Conservation (phyloP, 2,797 vertebrate genomes). For the Macropus fuliginosus region DNA sequence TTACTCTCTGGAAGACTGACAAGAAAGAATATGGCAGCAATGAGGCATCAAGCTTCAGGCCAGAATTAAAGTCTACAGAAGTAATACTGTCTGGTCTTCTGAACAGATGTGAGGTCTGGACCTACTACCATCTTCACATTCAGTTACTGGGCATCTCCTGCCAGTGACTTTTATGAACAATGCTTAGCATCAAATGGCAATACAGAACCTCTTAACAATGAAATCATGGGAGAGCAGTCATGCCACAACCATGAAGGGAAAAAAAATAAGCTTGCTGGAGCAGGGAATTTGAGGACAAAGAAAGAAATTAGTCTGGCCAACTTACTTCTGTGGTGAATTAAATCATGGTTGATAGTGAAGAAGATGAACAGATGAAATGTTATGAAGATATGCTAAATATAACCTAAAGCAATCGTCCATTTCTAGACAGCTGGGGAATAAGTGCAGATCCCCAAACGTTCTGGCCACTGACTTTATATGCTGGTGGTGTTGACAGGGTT, state of each 20-base stretch:
- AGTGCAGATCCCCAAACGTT: neutral
- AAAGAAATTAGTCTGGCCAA: constrained; percentile 32
- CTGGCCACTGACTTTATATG: neutral
- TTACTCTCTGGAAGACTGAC: constrained; percentile 12
- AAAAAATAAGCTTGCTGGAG: neutral
- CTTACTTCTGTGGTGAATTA: constrained; percentile 40
- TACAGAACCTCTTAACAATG: neutral
- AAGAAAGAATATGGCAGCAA: constrained; percentile 7
- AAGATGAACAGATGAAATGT: constrained; percentile 13
- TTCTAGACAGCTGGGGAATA: neutral
- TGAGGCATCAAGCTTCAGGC: neutral
- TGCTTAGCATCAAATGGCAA: neutral
- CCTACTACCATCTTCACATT: neutral
- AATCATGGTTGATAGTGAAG: constrained; percentile 43
- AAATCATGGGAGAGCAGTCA: neutral
- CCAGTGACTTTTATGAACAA: neutral
- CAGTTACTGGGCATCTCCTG: neutral
- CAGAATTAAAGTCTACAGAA: constrained; percentile 9
- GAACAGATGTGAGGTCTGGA: neutral
- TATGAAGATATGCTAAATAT: neutral
- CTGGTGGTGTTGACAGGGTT: neutral
- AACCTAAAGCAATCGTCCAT: neutral
- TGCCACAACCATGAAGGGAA: neutral
- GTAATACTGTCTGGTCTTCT: constrained; percentile 12
- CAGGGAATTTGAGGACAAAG: constrained; percentile 1